These are phyloP conservation scores for Cardiocondyla obscurior DNA, from an alignment of 1,140 invertebrate species.

Conservation along the genomic window DNA sequence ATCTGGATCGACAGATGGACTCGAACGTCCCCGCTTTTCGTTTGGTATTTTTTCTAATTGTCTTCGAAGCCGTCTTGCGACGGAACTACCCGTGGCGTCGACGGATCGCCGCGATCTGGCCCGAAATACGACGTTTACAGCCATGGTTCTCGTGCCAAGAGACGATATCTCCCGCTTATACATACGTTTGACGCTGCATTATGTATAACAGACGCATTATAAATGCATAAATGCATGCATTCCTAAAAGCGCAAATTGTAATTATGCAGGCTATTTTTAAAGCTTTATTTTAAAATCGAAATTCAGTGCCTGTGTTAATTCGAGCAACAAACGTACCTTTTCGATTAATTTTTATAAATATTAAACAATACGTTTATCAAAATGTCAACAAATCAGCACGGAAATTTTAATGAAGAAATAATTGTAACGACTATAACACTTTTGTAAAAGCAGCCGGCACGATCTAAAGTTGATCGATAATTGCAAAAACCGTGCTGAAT, in stretches of 20 bases:
- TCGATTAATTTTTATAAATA: background rate
- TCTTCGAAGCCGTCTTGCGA: constrained; percentile 22
- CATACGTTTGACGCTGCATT: constrained; percentile 50
- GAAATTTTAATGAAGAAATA: constrained; percentile 10
- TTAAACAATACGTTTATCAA: background rate
- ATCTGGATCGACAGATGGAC: constrained; percentile 46
- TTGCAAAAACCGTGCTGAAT: constrained; percentile 40
- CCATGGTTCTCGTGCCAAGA: constrained; percentile 68
- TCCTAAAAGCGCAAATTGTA: constrained; percentile 6
- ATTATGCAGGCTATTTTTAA: background rate
- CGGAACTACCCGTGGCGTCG: constrained; percentile 40
- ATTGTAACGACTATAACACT: background rate
- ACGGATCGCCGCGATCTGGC: constrained; percentile 63
- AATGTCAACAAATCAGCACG: background rate
- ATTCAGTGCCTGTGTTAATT: background rate
- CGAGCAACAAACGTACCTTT: background rate
- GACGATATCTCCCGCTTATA: constrained; percentile 60
- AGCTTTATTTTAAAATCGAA: background rate
- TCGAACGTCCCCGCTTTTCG: constrained; percentile 16
- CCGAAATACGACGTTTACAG: constrained; percentile 59
- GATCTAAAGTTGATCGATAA: constrained; percentile 32
- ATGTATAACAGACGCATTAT: constrained; percentile 20
- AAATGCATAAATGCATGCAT: constrained; percentile 3
- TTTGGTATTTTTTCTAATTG: constrained; percentile 42
- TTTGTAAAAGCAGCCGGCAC: background rate